phyloP scores from a whole-genome alignment of 2,888 invertebrate genomes.

The Halictus quadricinctus region DNA sequence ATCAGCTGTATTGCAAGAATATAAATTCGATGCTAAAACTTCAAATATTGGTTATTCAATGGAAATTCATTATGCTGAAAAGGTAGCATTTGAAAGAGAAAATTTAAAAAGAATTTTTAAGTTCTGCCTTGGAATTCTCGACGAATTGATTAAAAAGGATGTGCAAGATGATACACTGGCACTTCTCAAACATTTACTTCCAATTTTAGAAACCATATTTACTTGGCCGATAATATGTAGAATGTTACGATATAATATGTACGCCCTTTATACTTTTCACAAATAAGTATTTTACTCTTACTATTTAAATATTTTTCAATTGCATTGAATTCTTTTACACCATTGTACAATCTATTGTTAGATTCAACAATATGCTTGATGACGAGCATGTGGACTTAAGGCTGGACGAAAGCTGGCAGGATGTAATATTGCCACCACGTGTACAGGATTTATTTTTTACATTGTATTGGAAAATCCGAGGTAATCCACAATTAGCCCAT shows the following conservation, averaged over 20 bases:
- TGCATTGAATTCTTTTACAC: slow-evolving; percentile 71
- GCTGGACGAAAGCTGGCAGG: slow-evolving; percentile 88
- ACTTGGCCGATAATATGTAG: slow-evolving; percentile 88
- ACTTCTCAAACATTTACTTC: slow-evolving; percentile 88
- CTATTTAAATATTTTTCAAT: not conserved
- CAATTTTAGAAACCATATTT: slow-evolving; percentile 90
- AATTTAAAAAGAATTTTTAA: slow-evolving; percentile 92
- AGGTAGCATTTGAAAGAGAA: slow-evolving; percentile 91
- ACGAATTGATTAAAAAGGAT: slow-evolving; percentile 84
- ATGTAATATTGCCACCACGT: slow-evolving; percentile 89
- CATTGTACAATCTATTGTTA: slow-evolving; percentile 73
- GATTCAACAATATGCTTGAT: not conserved
- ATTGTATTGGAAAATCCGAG: slow-evolving; percentile 91
- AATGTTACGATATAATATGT: not conserved
- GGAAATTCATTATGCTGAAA: slow-evolving; percentile 93
- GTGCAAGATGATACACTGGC: slow-evolving; percentile 84
- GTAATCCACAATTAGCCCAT: slow-evolving; percentile 89
- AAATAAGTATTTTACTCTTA: slow-evolving; percentile 2
- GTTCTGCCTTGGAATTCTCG: slow-evolving; percentile 86
- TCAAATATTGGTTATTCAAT: slow-evolving; percentile 94
- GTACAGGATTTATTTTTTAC: slow-evolving; percentile 91
- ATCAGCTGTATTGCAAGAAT: slow-evolving; percentile 93
- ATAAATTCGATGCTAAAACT: slow-evolving; percentile 92
- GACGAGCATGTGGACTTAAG: slow-evolving; percentile 82
- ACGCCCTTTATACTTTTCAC: slow-evolving; percentile 83